A percentile compares a stretch with the other conserved stretches of the same genome.
These are phyloP conservation scores for Oligia fasciuncula DNA, from an alignment of 2,888 invertebrate genomes.

Conservation along the genomic window DNA sequence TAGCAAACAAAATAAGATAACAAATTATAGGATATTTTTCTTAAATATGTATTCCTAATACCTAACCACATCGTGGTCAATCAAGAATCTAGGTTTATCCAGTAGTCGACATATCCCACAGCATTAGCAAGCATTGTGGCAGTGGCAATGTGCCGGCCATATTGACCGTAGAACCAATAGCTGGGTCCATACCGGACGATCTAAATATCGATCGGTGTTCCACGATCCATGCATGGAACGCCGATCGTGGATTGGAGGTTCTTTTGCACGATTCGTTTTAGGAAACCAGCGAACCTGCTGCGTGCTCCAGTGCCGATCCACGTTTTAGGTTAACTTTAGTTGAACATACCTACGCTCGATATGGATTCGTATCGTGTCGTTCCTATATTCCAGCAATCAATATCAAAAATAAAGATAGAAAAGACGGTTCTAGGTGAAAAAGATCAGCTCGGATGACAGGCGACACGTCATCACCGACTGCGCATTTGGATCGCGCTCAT, in stretches of 20 bases:
- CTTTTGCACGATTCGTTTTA: not conserved
- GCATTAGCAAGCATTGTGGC: not conserved
- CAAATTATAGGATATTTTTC: conserved; percentile 3
- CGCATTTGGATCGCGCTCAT: too few species aligned
- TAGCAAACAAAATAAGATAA: conserved; percentile 22
- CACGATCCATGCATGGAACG: not conserved
- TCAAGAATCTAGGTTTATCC: not conserved
- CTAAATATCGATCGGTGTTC: not conserved
- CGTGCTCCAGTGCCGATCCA: not conserved
- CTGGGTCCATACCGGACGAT: too few species aligned
- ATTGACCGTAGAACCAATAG: not conserved
- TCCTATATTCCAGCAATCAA: not conserved
- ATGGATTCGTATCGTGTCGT: not conserved
- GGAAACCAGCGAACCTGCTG: not conserved
- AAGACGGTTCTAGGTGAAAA: not conserved
- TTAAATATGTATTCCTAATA: not conserved
- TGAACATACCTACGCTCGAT: not conserved
- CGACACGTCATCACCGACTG: too few species aligned
- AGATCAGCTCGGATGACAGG: not conserved
- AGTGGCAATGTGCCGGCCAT: not conserved
- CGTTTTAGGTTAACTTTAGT: not conserved
- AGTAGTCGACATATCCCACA: not conserved
- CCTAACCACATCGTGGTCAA: not conserved
- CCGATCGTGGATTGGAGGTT: not conserved
- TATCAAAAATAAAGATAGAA: not conserved